Evolutionary conservation across 2,888 invertebrate species (phyloP), one percentile per base, ranked within the genome.

Genomic region (Cetonia aurata): DNA sequence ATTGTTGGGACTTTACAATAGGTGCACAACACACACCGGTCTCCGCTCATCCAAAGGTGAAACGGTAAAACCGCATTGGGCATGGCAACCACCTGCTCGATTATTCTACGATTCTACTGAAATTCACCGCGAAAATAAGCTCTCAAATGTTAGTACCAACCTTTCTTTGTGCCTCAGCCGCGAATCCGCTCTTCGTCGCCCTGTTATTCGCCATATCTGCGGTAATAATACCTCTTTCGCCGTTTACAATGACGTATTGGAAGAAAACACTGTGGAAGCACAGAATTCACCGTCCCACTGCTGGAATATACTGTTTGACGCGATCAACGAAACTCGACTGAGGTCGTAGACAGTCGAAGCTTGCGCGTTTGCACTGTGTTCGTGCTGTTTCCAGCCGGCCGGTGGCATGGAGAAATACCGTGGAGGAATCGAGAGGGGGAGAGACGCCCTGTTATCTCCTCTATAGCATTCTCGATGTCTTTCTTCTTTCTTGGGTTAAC

Each of bases 141-240:
- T 42, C 48, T 42, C 25, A n/a, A 68, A 17, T 37, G 15, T 6
- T 9, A 19, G 42, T 53, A 80, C 89, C 90, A 86, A 97, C 97
- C 92, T 96, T 97, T 84, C 94, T 90, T 86, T 97, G 96, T 67
- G 96, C 96, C 85, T 97, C 97, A 71, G 96, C 96, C 79, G 96
- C 97, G 88, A 96, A 95, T 91, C 97, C 97, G 82, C 95, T 94
- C 86, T 95, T 95, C 72, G 94, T 88, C 79, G 95, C 95, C 84
- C 96, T 88, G 88, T 93, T 91, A 85, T 88, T 90, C 79, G 94
- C 93, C 94, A 94, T 94, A 81, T 75, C 81, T 69, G 19, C 70
- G 70, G 69, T 66, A 70, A 68, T 25, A 25, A 25, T 25, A 25
- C 4, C 25, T 25, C 1, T 25, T 25, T 25, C 25, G 10, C 37